Evolutionary conservation across 2,113 vertebrate species (phyloP).

Genomic region (Rhinolophus sinicus): DNA sequence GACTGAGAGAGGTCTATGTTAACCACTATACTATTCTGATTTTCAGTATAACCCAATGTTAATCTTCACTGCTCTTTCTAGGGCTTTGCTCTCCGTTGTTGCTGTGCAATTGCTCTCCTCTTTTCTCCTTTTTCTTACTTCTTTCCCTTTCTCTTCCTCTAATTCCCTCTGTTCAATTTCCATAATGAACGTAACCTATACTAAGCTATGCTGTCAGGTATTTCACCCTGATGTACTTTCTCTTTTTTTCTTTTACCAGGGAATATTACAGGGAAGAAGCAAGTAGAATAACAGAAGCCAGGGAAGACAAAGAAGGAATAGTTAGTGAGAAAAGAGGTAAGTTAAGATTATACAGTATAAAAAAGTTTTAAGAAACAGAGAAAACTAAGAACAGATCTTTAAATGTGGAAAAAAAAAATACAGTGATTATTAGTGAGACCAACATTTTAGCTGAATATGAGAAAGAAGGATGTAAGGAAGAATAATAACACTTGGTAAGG

Average conservation of each 20-base stretch:
- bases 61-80: neutral
- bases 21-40: neutral
- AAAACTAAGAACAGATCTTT: conserved; percentile 1
- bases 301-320: conserved; percentile 11
- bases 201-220: neutral
- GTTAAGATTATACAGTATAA: neutral
- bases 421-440: neutral
- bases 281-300: neutral
- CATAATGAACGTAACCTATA: neutral
- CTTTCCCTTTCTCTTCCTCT: neutral
- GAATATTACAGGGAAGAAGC: neutral
- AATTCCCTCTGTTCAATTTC: neutral
- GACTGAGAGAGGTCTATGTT: neutral
- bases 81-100: neutral
- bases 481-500: neutral
- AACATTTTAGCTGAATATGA: neutral
- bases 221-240: neutral
- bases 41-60: neutral
- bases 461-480: neutral
- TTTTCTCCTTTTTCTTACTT: conserved; percentile 1
- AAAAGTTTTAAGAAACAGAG: neutral
- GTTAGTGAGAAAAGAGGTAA: neutral
- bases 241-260: neutral
- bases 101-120: neutral
- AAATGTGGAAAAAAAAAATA: neutral